phyloP scores from a whole-genome alignment of 2,888 invertebrate species.

The Auanema sp. region DNA sequence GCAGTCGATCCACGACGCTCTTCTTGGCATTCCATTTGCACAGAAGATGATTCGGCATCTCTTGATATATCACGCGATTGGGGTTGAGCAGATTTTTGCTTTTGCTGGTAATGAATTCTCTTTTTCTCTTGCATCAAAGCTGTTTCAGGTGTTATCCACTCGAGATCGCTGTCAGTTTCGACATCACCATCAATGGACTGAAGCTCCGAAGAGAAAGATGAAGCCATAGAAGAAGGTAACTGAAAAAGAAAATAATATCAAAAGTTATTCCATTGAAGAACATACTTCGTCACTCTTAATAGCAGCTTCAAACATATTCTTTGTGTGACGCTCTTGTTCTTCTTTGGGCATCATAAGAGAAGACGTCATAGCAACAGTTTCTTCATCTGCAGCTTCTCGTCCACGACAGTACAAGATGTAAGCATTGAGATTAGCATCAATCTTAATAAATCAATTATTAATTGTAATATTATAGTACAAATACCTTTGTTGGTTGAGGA shows the following conservation, averaged over 20 bases:
- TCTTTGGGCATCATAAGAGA: constrained; percentile 11
- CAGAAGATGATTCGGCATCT: too few relatives aligned
- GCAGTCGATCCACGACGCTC: too few relatives aligned
- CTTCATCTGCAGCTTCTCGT: constrained; percentile 12
- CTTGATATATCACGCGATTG: not conserved
- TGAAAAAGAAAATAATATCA: constrained; percentile 9
- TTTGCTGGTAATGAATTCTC: constrained; percentile 1
- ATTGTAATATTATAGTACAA: not conserved
- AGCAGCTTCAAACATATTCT: constrained; percentile 25
- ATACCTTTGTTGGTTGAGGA: constrained; percentile 29
- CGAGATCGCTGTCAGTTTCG: constrained; percentile 59
- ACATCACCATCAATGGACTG: constrained; percentile 57
- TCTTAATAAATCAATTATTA: not conserved
- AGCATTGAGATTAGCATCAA: constrained; percentile 25
- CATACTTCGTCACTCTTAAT: constrained; percentile 2
- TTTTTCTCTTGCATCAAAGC: constrained; percentile 30
- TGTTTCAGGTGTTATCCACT: constrained; percentile 57
- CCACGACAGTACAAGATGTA: constrained; percentile 29
- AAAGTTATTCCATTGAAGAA: not conserved
- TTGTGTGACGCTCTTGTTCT: constrained; percentile 27
- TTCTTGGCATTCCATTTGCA: too few relatives aligned
- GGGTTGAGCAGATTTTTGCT: not conserved
- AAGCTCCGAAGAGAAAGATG: constrained; percentile 60
- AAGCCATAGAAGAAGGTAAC: constrained; percentile 59
- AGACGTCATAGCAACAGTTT: not conserved